phyloP scores from a whole-genome alignment of 2,888 invertebrate species.

The Cheilosia soror region DNA sequence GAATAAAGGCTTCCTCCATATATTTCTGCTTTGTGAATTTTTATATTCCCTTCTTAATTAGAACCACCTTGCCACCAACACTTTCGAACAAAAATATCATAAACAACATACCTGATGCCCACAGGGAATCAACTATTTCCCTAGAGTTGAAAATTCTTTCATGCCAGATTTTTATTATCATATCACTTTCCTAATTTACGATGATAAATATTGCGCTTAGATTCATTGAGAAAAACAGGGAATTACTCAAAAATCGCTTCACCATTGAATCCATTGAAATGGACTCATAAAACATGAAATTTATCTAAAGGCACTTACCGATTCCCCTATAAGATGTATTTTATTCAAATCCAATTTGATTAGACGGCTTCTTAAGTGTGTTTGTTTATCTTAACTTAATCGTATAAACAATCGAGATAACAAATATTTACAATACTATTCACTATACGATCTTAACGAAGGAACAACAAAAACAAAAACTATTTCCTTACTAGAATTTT shows the following conservation, averaged over 20 bases:
- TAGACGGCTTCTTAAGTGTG: conserved; percentile 50
- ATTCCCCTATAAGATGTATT: conserved; percentile 56
- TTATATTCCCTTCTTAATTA: too few relatives aligned
- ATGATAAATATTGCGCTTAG: conserved; percentile 29
- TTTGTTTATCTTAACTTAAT: conserved; percentile 28
- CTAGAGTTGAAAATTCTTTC: neutral
- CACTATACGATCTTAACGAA: conserved; percentile 20
- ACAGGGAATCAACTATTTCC: too few relatives aligned
- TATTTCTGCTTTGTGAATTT: too few relatives aligned
- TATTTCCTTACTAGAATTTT: conserved; percentile 3
- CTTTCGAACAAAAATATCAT: too few relatives aligned
- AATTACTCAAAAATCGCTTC: neutral
- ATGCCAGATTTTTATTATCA: neutral
- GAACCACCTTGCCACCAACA: too few relatives aligned
- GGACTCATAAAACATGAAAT: conserved; percentile 17
- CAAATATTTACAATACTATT: conserved; percentile 47
- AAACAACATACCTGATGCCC: too few relatives aligned
- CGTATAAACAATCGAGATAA: conserved; percentile 51
- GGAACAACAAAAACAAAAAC: conserved; percentile 8
- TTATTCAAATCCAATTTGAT: conserved; percentile 68
- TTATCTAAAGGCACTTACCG: conserved; percentile 58
- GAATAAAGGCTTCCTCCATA: too few relatives aligned
- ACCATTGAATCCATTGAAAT: neutral
- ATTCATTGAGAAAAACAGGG: conserved; percentile 4
- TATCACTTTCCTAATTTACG: conserved; percentile 26